These are phyloP conservation scores for Cotesia vestalis DNA, from an alignment of 1,140 invertebrate genomes.

Conservation along the genomic window DNA sequence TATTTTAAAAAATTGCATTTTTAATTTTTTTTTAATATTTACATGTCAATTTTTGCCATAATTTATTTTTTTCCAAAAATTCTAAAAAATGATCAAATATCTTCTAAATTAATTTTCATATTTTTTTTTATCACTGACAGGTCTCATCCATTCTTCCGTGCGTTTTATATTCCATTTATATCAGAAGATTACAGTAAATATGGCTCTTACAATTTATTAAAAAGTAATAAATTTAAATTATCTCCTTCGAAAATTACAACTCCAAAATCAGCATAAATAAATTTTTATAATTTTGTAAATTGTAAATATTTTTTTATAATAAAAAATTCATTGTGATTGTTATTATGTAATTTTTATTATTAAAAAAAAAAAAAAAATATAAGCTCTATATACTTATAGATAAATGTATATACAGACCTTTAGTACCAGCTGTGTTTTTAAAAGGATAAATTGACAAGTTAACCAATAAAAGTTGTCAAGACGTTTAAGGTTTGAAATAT, in stretches of 20 bases:
- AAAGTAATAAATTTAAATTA: constrained; percentile 66
- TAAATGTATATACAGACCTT: too few species aligned
- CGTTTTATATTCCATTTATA: constrained; percentile 89
- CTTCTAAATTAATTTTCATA: constrained; percentile 32
- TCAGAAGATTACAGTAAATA: constrained; percentile 78
- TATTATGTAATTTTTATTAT: not conserved
- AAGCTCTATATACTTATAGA: too few species aligned
- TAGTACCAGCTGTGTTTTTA: too few species aligned
- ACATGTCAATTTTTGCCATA: too few species aligned
- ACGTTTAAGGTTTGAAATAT: too few species aligned
- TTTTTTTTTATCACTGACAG: constrained; percentile 55
- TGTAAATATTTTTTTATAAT: constrained; percentile 17
- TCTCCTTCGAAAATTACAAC: constrained; percentile 45
- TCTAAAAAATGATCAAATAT: constrained; percentile 14
- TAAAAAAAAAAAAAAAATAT: too few species aligned
- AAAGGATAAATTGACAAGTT: too few species aligned
- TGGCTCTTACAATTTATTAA: constrained; percentile 83
- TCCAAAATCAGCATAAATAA: constrained; percentile 43
- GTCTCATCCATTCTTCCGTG: constrained; percentile 82
- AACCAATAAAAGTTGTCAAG: too few species aligned
- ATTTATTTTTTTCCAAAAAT: too few species aligned
- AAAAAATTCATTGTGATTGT: not conserved
- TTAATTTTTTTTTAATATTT: too few species aligned
- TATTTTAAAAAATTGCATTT: too few species aligned
- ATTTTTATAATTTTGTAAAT: not conserved